These are phyloP conservation scores for Pelmatolapia mariae DNA, from an alignment of 2,113 vertebrate species.

Conservation along the genomic window DNA sequence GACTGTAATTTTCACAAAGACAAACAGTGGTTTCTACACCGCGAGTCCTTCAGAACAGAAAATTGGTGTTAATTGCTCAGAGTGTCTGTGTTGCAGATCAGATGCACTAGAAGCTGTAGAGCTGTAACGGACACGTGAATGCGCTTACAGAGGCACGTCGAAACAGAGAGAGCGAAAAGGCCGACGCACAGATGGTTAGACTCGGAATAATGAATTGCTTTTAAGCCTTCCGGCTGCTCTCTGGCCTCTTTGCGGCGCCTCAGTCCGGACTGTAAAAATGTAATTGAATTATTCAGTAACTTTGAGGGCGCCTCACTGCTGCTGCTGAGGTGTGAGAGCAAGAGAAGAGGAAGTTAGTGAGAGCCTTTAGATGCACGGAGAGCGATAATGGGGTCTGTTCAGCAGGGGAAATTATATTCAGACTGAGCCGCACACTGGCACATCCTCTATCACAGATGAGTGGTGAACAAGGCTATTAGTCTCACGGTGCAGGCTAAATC, in stretches of 20 bases:
- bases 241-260: background rate
- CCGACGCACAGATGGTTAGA: background rate
- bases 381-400: background rate
- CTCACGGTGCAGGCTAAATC: background rate
- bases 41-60: background rate
- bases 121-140: background rate
- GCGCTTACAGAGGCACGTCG: background rate
- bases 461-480: background rate
- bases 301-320: background rate
- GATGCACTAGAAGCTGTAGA: background rate
- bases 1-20: constrained; percentile 20
- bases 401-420: background rate
- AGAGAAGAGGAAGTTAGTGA: background rate
- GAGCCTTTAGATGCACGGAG: background rate
- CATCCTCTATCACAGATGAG: background rate
- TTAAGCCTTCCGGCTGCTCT: background rate
- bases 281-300: constrained; percentile 48
- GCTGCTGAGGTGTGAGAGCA: background rate
- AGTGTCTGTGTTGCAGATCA: background rate
- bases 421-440: background rate
- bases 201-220: background rate
- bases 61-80: constrained; percentile 27
- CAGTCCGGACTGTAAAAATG: background rate
- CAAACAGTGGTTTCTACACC: background rate
- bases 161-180: background rate